Evolutionary conservation across 2,888 invertebrate species (phyloP).

Genomic region (Hesperia comma): DNA sequence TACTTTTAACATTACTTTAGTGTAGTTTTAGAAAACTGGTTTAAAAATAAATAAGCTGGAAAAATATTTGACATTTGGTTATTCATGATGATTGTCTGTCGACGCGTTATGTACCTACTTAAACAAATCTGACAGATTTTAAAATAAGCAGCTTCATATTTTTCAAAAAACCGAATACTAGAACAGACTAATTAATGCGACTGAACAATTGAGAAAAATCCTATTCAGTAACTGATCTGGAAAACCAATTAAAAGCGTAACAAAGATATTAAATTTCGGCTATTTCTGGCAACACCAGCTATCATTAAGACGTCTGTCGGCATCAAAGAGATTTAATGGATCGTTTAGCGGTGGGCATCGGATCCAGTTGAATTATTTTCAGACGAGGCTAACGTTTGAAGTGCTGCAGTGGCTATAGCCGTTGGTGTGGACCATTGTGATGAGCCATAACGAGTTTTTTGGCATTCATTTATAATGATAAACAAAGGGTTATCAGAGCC

Average conservation of each 20-base stretch:
- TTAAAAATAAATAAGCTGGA: too few species aligned
- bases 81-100: too few species aligned
- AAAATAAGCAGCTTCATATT: too few species aligned
- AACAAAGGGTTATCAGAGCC: too few species aligned
- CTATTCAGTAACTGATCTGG: constrained; percentile 1
- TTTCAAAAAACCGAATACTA: too few species aligned
- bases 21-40: too few species aligned
- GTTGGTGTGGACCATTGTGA: constrained; percentile 37
- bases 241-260: constrained; percentile 39
- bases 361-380: constrained; percentile 62
- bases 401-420: constrained; percentile 37
- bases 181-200: not conserved
- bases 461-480: not conserved
- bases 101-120: too few species aligned
- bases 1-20: too few species aligned
- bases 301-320: constrained; percentile 61
- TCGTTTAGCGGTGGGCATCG: constrained; percentile 59
- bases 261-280: constrained; percentile 44
- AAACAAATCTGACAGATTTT: too few species aligned
- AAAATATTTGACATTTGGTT: too few species aligned
- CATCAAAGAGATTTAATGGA: constrained; percentile 68
- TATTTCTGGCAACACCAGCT: constrained; percentile 44
- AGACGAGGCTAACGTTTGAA: constrained; percentile 50
- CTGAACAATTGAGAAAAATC: not conserved
- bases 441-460: constrained; percentile 23